Evolutionary conservation across 2,797 vertebrate species (phyloP).

Genomic region (Pelobates cultripes): DNA sequence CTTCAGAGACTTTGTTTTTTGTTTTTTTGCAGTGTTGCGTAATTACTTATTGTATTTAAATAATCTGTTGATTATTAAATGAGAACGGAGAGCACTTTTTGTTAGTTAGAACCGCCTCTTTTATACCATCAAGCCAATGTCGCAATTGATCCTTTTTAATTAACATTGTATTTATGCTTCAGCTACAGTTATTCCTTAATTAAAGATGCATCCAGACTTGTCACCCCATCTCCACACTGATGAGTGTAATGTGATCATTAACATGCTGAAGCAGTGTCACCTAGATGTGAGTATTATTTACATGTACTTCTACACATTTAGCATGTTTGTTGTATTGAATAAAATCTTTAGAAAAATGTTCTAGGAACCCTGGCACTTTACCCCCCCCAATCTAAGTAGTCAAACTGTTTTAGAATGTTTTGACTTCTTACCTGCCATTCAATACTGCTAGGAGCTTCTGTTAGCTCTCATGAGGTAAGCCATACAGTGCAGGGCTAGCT

Average conservation of each 20-base stretch:
- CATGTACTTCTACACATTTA: too few relatives aligned
- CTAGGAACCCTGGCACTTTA: background rate
- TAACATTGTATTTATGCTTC: slow-evolving; percentile 30
- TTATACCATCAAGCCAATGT: too few relatives aligned
- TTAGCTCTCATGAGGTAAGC: too few relatives aligned
- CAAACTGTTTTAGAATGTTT: too few relatives aligned
- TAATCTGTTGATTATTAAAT: too few relatives aligned
- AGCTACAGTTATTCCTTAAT: slow-evolving; percentile 65
- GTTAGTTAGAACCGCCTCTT: background rate
- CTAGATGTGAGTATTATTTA: slow-evolving; percentile 76
- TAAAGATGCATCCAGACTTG: slow-evolving; percentile 91
- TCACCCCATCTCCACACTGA: slow-evolving; percentile 92
- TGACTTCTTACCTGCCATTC: too few relatives aligned
- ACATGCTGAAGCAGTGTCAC: slow-evolving; percentile 86
- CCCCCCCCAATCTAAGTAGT: too few relatives aligned
- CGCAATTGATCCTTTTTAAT: background rate
- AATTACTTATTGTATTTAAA: background rate
- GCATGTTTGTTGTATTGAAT: background rate
- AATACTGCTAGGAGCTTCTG: too few relatives aligned
- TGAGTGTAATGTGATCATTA: slow-evolving; percentile 89
- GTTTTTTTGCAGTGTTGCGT: background rate
- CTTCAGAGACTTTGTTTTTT: too few relatives aligned
- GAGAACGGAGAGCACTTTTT: background rate
- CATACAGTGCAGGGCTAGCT: too few relatives aligned
- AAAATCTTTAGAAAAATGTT: background rate